Evolutionary conservation across 2,113 vertebrate species (phyloP), one percentile per base, ranked within the genome.

Genomic region (Globicephala melas): DNA sequence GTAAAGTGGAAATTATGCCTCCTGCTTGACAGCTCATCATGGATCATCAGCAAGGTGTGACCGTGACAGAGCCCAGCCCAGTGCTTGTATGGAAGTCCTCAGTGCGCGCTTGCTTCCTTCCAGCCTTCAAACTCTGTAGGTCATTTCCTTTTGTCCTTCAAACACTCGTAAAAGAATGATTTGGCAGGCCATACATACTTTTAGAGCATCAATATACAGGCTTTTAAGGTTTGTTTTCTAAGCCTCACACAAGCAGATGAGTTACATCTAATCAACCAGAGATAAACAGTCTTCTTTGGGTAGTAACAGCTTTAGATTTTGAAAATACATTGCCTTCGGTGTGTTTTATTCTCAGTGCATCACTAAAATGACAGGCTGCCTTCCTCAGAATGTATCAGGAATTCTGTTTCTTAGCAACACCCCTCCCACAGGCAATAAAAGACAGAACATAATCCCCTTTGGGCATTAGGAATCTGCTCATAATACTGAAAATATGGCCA

Each of bases 351-450:
- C 96, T 97, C 88, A 58, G 73, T 28, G 70, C 85, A 81, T 94
- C 88, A 91, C 91, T 96, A 77, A 98, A 91, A 95, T 94, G 96
- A 97, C 87, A 96, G 94, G 95, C 90, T 89, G 87, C 97, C 97
- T 93, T 97, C 94, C 95, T 96, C 84, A 70, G 95, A 96, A 86
- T 82, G 81, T 88, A 97, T 90, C 95, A 97, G 92, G 71, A 97
- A 98, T 97, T 98, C 98, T 96, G 98, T 98, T 89, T 97, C 98
- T 98, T 98, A 98, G 98, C 98, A 98, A 98, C 98, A 96, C 95
- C 84, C 93, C 96, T 98, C 97, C 98, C 96, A 98, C 98, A 97
- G 94, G 95, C 90, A 97, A 94, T 95, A 96, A 98, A 97, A 97
- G 96, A 92, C 86, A 97, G 93, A 97, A 95, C 89, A 97, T 82